These are phyloP conservation scores for Campaea margaritaria DNA, from an alignment of 2,888 invertebrate genomes.

Conservation along the genomic window DNA sequence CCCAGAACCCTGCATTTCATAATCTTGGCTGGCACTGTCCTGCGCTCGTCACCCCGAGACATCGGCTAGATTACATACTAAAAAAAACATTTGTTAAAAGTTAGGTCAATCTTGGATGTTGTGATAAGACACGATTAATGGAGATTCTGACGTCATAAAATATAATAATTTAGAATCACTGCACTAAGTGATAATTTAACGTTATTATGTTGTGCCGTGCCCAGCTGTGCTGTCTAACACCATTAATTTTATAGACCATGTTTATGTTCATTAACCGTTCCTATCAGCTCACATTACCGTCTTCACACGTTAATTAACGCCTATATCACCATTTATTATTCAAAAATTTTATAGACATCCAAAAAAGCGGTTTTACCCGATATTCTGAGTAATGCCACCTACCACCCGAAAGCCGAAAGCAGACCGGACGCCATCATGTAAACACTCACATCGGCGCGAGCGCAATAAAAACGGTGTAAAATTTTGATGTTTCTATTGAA, in stretches of 20 bases:
- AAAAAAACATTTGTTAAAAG: too few relatives aligned
- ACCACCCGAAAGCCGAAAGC: slow-evolving; percentile 59
- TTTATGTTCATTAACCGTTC: slow-evolving; percentile 18
- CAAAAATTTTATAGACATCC: slow-evolving; percentile 42
- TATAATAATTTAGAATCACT: too few relatives aligned
- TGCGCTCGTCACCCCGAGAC: too few relatives aligned
- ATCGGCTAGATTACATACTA: too few relatives aligned
- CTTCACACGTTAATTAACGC: slow-evolving; percentile 46
- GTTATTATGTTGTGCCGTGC: not conserved
- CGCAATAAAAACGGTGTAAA: slow-evolving; percentile 84
- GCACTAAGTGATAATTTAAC: too few relatives aligned
- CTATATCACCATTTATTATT: slow-evolving; percentile 41
- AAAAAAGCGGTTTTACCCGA: slow-evolving; percentile 50
- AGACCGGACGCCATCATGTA: slow-evolving; percentile 76
- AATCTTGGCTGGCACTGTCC: too few relatives aligned
- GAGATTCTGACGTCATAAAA: too few relatives aligned
- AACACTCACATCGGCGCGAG: slow-evolving; percentile 73
- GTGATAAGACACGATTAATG: too few relatives aligned
- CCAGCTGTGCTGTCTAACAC: not conserved
- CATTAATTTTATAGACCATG: not conserved
- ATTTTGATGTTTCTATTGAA: slow-evolving; percentile 85
- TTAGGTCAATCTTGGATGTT: too few relatives aligned
- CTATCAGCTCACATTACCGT: slow-evolving; percentile 27
- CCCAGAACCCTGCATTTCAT: too few relatives aligned
- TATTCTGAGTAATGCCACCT: slow-evolving; percentile 47